Evolutionary conservation across 2,888 invertebrate genomes (phyloP).

Genomic region (Drosophila prostipennis): DNA sequence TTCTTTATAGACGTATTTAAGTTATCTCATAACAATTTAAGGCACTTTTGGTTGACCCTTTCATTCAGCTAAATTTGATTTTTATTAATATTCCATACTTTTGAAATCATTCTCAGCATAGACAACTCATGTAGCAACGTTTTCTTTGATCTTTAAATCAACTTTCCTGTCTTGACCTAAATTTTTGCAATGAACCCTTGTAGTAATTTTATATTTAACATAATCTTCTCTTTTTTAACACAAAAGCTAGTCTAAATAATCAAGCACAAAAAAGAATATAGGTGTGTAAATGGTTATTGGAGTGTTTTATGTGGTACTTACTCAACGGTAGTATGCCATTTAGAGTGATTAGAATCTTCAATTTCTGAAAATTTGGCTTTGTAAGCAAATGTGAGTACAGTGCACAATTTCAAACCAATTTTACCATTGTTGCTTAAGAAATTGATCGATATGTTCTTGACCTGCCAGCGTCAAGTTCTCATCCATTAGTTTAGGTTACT

Average conservation of each 20-base stretch:
- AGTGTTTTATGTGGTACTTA: constrained; percentile 23
- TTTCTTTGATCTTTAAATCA: not conserved
- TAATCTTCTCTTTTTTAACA: not conserved
- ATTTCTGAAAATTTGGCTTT: not conserved
- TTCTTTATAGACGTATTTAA: constrained; percentile 68
- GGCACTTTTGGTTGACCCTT: constrained; percentile 4
- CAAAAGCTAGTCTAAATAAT: constrained; percentile 1
- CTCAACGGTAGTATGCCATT: constrained; percentile 17
- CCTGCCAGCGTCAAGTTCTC: not conserved
- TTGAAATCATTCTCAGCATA: not conserved
- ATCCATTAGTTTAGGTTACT: constrained; percentile 10
- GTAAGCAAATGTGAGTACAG: not conserved
- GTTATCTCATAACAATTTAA: constrained; percentile 19
- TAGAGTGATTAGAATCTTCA: not conserved
- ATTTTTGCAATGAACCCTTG: not conserved
- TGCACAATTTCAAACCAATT: not conserved
- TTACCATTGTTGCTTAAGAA: not conserved
- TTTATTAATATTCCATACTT: not conserved
- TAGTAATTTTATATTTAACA: not conserved
- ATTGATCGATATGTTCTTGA: not conserved
- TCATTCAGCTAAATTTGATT: not conserved
- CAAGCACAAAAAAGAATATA: not conserved
- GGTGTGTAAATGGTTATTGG: not conserved
- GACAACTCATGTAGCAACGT: not conserved
- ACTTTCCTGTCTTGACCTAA: not conserved